Base-by-base conservation (phyloP, 2,113 vertebrate species). In the Microtus ochrogaster region DNA sequence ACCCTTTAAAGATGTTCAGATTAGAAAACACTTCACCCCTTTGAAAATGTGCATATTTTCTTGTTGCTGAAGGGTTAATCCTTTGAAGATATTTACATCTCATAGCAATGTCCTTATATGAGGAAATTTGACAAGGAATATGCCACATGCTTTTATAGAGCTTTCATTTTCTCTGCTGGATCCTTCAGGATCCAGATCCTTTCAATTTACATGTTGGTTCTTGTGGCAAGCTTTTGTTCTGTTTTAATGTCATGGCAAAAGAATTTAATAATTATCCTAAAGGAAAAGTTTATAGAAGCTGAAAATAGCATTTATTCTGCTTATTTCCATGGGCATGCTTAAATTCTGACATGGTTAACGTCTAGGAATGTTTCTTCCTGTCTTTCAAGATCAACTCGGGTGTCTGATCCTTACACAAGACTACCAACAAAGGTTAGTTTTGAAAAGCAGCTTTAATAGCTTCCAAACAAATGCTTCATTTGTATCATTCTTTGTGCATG, bases 1-100 rank as follows among this genome's bases (percentile, higher is more conserved):
- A 95, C 96, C 98, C 98, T 98, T 98, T 98, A 98, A 98, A 98
- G 98, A 98, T 98, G 98, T 98, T 98, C 98, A 97, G 98, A 99
- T 98, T 99, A 99, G 98, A 98, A 98, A 98, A 98, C 98, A 97
- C 98, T 98, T 98, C 98, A 97, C 98, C 89, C 97, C 98, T 98
- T 98, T 98, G 98, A 98, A 98, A 98, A 98, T 97, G 98, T 98
- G 98, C 98, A 79, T 98, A 98, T 99, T 98, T 99, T 98, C 97
- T 91, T 97, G 98, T 98, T 97, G 96, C 93, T 77, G 96, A 98
- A 95, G 98, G 92, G 96, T 98, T 98, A 97, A 98, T 93, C 97
- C 98, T 99, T 98, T 98, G 98, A 99, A 98, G 98, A 98, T 98
- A 98, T 97, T 97, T 98, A 98, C 97, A 97, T 96, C 95, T 98